These are phyloP conservation scores for Forficula auricularia DNA, from an alignment of 1,140 invertebrate genomes.

Conservation along the genomic window DNA sequence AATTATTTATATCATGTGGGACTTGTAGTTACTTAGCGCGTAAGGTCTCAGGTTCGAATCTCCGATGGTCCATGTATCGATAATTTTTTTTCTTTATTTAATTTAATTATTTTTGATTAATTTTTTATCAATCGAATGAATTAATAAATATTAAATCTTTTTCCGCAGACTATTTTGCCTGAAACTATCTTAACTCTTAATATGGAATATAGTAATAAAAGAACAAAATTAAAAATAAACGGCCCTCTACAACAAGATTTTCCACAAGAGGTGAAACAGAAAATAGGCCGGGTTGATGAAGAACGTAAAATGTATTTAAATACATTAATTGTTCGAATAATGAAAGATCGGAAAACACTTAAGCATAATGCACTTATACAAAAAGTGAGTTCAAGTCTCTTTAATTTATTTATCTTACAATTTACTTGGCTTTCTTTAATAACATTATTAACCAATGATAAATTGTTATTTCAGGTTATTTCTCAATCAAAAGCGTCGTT, in stretches of 20 bases:
- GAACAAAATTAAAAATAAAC: conserved; percentile 83
- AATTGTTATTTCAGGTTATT: conserved; percentile 63
- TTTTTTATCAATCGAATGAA: too few species aligned
- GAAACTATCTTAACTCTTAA: conserved; percentile 8
- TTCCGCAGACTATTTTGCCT: not conserved
- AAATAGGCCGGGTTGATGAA: conserved; percentile 77
- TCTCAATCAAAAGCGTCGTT: conserved; percentile 77
- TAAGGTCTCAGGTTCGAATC: too few species aligned
- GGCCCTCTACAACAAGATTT: conserved; percentile 69
- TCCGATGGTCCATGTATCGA: too few species aligned
- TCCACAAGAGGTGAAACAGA: conserved; percentile 69
- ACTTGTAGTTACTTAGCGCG: too few species aligned
- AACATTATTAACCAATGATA: too few species aligned
- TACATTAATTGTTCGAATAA: conserved; percentile 88
- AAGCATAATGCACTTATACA: conserved; percentile 85
- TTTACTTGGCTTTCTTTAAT: too few species aligned
- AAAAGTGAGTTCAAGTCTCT: conserved; percentile 46
- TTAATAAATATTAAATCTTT: too few species aligned
- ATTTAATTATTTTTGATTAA: too few species aligned
- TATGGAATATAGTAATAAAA: conserved; percentile 36
- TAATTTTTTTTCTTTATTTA: too few species aligned
- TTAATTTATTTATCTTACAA: too few species aligned
- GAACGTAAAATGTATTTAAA: conserved; percentile 95
- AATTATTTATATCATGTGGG: too few species aligned
- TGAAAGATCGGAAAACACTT: conserved; percentile 83